Conservation (phyloP, 2,113 vertebrate species). For the Clarias macrocephalus region DNA sequence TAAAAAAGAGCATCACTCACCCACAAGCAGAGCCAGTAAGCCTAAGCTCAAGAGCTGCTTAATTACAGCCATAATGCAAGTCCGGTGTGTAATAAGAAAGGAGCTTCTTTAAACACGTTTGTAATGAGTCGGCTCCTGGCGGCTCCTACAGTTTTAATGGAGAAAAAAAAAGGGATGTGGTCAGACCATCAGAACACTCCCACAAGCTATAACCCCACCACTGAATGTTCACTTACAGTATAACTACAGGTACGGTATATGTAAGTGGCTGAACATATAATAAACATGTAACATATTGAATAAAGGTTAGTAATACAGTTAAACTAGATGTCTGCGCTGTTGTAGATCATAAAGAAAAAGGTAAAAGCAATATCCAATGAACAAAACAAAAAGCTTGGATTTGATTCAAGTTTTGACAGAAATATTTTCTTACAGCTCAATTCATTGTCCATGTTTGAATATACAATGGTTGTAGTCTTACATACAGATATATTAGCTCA, state of each 20-base stretch:
- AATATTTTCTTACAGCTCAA: background rate
- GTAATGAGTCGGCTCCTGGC: background rate
- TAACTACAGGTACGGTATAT: background rate
- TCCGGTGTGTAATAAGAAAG: background rate
- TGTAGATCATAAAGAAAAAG: background rate
- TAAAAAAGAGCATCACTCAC: background rate
- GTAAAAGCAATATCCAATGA: background rate
- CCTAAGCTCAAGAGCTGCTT: background rate
- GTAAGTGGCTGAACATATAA: background rate
- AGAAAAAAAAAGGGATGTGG: background rate
- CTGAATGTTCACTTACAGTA: background rate
- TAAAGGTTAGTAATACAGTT: background rate
- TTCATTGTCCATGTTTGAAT: background rate
- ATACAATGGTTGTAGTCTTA: background rate
- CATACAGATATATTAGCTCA: background rate
- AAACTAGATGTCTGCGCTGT: background rate
- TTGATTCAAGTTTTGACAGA: background rate
- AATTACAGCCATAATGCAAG: conserved; percentile 5
- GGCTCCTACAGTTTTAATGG: background rate
- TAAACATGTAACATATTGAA: no score
- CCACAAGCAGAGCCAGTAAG: background rate
- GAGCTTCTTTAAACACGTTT: background rate
- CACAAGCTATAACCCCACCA: background rate
- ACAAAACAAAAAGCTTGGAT: background rate
- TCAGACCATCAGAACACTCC: background rate